These are phyloP conservation scores for Phalacrocorax brasilianus DNA, from an alignment of 2,113 vertebrate genomes.

Conservation along the genomic window DNA sequence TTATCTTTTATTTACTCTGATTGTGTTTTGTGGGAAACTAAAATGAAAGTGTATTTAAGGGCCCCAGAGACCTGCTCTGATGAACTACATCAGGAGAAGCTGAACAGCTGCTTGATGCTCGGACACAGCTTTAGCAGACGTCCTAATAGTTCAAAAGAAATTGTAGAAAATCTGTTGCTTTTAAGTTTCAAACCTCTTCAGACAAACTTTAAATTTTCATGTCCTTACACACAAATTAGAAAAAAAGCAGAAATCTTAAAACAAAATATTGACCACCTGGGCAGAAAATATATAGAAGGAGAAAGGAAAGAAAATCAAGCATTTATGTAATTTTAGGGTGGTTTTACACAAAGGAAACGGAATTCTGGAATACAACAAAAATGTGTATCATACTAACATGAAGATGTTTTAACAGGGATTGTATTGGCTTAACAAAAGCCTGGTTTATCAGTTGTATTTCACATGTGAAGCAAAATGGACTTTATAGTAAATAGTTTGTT, in stretches of 20 bases:
- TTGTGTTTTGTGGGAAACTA: slow-evolving; percentile 26
- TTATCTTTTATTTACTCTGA: background rate
- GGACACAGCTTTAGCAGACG: background rate
- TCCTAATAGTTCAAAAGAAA: background rate
- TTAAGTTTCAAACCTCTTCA: background rate
- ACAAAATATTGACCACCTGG: background rate
- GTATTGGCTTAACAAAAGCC: background rate
- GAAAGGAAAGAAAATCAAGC: background rate
- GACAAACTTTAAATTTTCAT: background rate
- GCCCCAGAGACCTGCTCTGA: slow-evolving; percentile 18
- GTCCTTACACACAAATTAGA: background rate
- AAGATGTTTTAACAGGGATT: slow-evolving; percentile 54
- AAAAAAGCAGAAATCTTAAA: background rate
- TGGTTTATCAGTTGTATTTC: slow-evolving; percentile 32
- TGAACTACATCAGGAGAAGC: background rate
- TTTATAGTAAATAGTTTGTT: slow-evolving; percentile 51
- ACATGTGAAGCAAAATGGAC: slow-evolving; percentile 60
- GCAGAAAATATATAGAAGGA: background rate
- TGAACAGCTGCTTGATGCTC: slow-evolving; percentile 18
- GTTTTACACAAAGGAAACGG: slow-evolving; percentile 22
- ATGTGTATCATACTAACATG: background rate
- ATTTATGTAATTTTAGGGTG: background rate
- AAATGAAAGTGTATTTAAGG: slow-evolving; percentile 24
- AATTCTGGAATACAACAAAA: slow-evolving; percentile 28
- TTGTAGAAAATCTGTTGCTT: background rate